Conservation (phyloP, 2,113 vertebrate species). For the Cyprinodon tularosa region DNA sequence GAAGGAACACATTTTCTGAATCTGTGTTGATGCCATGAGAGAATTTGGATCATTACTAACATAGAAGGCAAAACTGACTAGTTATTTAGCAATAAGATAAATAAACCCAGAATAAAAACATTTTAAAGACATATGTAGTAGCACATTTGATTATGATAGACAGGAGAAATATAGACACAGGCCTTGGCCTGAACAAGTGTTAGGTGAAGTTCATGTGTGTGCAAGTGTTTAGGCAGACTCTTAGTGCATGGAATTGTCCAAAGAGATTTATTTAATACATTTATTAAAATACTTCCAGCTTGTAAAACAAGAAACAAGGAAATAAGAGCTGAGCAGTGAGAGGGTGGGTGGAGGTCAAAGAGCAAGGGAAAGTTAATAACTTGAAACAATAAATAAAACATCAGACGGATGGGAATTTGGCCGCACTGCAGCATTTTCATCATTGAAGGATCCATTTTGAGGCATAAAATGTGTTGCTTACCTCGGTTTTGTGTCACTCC, state of each 20-base stretch:
- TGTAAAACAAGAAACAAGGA: conserved; percentile 73
- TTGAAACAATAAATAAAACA: conserved; percentile 75
- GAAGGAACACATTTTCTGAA: background rate
- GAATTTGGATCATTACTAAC: background rate
- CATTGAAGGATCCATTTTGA: conserved; percentile 31
- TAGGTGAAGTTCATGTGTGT: conserved; percentile 72
- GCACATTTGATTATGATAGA: conserved; percentile 4
- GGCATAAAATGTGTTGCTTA: conserved; percentile 15
- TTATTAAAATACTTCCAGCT: conserved; percentile 68
- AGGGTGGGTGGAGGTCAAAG: conserved; percentile 64
- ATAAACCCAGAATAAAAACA: conserved; percentile 4
- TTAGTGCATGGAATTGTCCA: conserved; percentile 68
- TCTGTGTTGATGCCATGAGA: background rate
- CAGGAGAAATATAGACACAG: conserved; percentile 55
- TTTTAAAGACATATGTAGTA: background rate
- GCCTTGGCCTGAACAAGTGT: conserved; percentile 57
- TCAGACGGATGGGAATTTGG: conserved; percentile 75
- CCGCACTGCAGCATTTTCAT: conserved; percentile 54
- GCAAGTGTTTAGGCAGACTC: conserved; percentile 68
- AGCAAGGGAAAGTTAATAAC: conserved; percentile 77
- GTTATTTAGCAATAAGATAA: background rate
- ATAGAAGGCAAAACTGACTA: background rate
- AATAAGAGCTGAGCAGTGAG: conserved; percentile 50
- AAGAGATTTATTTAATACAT: conserved; percentile 78
- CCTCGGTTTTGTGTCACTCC: conserved; percentile 18